Evolutionary conservation across 2,797 vertebrate species (phyloP).

Genomic region (Sphenopsis melanotis): DNA sequence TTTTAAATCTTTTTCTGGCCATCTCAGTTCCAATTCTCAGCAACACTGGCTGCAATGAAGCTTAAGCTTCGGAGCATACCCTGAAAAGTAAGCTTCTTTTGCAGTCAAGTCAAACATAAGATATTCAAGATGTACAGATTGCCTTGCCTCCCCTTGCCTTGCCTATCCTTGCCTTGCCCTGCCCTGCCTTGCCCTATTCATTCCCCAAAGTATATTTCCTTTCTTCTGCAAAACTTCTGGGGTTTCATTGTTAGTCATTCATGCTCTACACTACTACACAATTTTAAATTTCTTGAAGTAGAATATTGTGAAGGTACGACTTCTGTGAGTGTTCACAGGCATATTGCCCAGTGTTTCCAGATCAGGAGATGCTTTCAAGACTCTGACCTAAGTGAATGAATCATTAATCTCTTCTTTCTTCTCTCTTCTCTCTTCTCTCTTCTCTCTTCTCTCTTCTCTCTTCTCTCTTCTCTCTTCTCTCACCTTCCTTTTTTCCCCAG

Average conservation of each 20-base stretch:
- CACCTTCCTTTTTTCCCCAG: no score
- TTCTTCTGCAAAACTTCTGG: neutral
- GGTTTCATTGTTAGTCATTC: neutral
- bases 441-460: neutral
- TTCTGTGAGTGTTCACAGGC: neutral
- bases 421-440: no score
- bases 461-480: accelerated
- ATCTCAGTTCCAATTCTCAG: neutral
- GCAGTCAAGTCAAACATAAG: neutral
- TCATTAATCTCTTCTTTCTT: neutral
- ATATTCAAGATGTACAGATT: neutral
- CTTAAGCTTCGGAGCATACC: neutral
- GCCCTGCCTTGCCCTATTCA: neutral
- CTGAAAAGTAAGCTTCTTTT: neutral
- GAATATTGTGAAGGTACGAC: neutral
- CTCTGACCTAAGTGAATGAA: neutral
- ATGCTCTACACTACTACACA: neutral
- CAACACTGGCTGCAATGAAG: neutral
- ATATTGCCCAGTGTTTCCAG: neutral
- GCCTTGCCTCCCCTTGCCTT: no score
- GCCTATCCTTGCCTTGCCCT: no score
- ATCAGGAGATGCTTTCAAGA: neutral
- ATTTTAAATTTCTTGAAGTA: neutral
- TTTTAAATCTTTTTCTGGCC: neutral
- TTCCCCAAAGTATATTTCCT: neutral